Percentiles rank a stretch among this genome's conserved stretches.
phyloP scores from a whole-genome alignment of 2,888 invertebrate genomes.

The Dermolepida albohirtum region DNA sequence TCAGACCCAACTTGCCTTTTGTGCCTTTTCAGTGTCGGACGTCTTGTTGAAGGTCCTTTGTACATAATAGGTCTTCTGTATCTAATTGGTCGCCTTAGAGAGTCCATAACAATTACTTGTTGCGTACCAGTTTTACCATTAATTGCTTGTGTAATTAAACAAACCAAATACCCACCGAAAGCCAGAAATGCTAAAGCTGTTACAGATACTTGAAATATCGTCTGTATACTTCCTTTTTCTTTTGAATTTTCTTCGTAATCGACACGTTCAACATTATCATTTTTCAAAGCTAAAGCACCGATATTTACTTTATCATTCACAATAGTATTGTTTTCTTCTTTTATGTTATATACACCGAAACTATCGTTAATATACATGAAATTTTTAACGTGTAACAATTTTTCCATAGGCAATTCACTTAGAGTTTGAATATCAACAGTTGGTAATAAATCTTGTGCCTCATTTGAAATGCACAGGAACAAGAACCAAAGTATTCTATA shows the following conservation, averaged over 20 bases:
- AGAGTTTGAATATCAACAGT: constrained; percentile 67
- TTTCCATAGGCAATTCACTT: constrained; percentile 77
- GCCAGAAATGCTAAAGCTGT: constrained; percentile 85
- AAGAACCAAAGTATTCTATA: background rate
- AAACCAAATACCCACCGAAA: constrained; percentile 85
- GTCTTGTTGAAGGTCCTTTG: constrained; percentile 48
- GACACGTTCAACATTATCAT: constrained; percentile 55
- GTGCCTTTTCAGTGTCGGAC: constrained; percentile 40
- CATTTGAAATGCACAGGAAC: constrained; percentile 12
- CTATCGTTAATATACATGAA: constrained; percentile 55
- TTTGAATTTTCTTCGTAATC: constrained; percentile 55
- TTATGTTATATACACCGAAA: background rate
- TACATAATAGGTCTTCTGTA: constrained; percentile 47
- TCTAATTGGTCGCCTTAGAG: constrained; percentile 44
- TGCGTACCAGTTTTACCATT: constrained; percentile 68
- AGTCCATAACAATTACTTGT: constrained; percentile 55
- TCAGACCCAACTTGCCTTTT: constrained; percentile 54
- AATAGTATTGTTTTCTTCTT: constrained; percentile 12
- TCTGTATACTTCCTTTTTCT: constrained; percentile 70
- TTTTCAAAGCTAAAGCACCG: constrained; percentile 57
- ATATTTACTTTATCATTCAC: constrained; percentile 15
- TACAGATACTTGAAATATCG: constrained; percentile 81
- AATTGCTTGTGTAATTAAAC: constrained; percentile 81
- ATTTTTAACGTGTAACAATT: constrained; percentile 74
- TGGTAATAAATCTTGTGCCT: constrained; percentile 56